A percentile compares a stretch with the other conserved stretches of the same genome.
These are phyloP conservation scores for Neotoxoptera formosana DNA, from an alignment of 1,140 invertebrate genomes.

Conservation along the genomic window DNA sequence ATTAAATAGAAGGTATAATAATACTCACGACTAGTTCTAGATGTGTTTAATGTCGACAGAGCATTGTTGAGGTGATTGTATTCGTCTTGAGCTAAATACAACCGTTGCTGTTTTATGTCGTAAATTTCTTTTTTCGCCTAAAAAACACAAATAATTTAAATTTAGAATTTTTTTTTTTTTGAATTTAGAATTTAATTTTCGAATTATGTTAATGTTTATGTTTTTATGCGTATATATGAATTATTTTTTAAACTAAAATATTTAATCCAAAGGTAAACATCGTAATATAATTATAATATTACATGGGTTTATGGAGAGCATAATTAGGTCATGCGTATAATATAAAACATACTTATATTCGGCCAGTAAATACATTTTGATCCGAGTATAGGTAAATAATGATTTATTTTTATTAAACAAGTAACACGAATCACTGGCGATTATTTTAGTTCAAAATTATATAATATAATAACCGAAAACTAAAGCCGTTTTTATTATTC, in stretches of 20 bases:
- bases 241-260: neutral
- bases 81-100: conserved; percentile 92
- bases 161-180: neutral
- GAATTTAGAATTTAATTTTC: neutral
- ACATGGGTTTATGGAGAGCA: neutral
- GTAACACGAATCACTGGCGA: neutral
- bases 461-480: neutral
- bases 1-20: conserved; percentile 62
- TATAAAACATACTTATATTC: neutral
- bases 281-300: neutral
- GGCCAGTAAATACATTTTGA: neutral
- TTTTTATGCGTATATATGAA: neutral
- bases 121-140: conserved; percentile 96
- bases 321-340: neutral
- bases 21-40: conserved; percentile 84
- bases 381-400: neutral
- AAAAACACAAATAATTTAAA: conserved; percentile 63
- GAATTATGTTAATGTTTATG: neutral
- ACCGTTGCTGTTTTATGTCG: conserved; percentile 92
- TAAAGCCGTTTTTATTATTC: neutral
- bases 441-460: neutral
- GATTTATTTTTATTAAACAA: neutral
- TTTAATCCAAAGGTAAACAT: neutral
- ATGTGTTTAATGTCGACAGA: conserved; percentile 80
- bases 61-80: conserved; percentile 93